Conservation (phyloP, 2,888 invertebrate genomes). For the Sarcophaga subvicina region DNA sequence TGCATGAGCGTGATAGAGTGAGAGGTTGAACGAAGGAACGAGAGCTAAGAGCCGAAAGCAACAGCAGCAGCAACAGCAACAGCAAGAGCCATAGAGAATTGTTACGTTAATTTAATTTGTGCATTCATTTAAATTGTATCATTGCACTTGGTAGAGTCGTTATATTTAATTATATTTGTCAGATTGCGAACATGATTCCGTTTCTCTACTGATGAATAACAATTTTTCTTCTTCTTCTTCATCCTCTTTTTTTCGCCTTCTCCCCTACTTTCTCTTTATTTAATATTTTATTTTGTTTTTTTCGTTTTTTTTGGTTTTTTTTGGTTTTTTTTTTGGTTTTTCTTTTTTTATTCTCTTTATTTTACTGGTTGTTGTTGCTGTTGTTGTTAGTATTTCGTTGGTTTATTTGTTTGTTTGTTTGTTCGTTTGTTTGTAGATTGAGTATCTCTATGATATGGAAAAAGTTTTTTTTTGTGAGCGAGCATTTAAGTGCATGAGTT, state of each 20-base stretch:
- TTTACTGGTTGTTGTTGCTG: background rate
- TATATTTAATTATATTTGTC: constrained; percentile 67
- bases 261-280: no score
- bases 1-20: background rate
- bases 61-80: no score
- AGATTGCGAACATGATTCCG: constrained; percentile 60
- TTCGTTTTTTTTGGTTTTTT: no score
- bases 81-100: constrained; percentile 41
- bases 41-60: background rate
- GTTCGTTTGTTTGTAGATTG: constrained; percentile 17
- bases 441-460: constrained; percentile 50
- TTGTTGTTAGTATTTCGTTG: constrained; percentile 5
- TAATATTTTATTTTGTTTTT: no score
- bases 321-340: no score
- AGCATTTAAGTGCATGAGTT: constrained; percentile 46
- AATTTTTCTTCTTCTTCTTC: constrained; percentile 32
- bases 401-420: background rate
- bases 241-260: background rate
- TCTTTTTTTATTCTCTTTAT: background rate
- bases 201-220: constrained; percentile 55
- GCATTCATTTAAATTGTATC: constrained; percentile 68
- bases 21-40: background rate
- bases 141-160: constrained; percentile 67
- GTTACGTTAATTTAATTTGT: constrained; percentile 67
- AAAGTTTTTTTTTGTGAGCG: constrained; percentile 37